Percentiles rank a stretch among this genome's conserved stretches.
Conservation (phyloP, 2,113 vertebrate species). For the Galbula dea region DNA sequence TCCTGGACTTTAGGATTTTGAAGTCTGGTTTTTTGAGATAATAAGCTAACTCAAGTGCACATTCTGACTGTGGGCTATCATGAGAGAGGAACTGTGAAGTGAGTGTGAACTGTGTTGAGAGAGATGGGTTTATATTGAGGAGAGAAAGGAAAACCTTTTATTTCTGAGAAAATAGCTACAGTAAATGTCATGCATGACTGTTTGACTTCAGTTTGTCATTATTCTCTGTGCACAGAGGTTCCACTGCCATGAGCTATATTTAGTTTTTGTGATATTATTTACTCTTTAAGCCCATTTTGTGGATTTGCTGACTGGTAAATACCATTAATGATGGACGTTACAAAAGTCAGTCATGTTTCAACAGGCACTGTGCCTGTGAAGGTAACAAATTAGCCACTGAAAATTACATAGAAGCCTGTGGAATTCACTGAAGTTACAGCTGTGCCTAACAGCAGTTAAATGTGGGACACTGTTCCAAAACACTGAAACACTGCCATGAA, state of each 20-base stretch:
- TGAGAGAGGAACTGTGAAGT: background rate
- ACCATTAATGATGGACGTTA: background rate
- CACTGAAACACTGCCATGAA: background rate
- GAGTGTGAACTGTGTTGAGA: background rate
- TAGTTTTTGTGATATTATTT: background rate
- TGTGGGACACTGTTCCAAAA: background rate
- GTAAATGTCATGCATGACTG: background rate
- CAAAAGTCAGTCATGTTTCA: background rate
- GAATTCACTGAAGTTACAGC: background rate
- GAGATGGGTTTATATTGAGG: background rate
- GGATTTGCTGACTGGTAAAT: background rate
- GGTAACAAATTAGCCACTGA: background rate
- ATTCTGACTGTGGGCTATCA: background rate
- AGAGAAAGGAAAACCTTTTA: background rate
- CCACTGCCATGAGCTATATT: background rate
- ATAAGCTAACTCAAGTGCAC: background rate
- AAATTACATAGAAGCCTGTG: background rate
- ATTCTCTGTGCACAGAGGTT: background rate
- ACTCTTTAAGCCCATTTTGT: background rate
- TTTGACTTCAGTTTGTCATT: background rate
- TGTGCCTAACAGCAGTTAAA: background rate
- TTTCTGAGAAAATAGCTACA: background rate
- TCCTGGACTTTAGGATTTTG: background rate
- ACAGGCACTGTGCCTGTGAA: background rate
- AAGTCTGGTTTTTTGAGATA: background rate